These are phyloP conservation scores for Xanthorhoe designata DNA, from an alignment of 2,888 invertebrate genomes.

Conservation along the genomic window DNA sequence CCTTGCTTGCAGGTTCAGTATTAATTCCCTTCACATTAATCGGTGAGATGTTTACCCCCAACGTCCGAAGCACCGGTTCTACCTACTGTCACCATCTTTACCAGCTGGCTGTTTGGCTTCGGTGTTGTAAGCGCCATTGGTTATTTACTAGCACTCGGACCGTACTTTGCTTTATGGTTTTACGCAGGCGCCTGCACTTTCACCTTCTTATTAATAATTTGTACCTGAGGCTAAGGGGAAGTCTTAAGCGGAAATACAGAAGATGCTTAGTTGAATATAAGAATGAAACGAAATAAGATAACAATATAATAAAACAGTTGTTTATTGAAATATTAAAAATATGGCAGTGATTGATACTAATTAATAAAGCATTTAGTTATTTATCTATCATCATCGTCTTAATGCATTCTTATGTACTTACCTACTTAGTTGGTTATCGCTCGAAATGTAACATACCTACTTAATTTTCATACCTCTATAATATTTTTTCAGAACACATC, in stretches of 20 bases:
- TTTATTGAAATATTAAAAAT: too few species aligned
- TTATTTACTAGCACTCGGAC: slow-evolving; percentile 46
- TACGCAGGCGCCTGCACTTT: slow-evolving; percentile 44
- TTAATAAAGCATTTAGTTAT: too few species aligned
- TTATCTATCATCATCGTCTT: too few species aligned
- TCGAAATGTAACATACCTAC: too few species aligned
- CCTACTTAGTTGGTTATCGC: too few species aligned
- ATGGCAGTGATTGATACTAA: too few species aligned
- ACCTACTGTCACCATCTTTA: slow-evolving; percentile 45
- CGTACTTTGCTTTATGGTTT: slow-evolving; percentile 49
- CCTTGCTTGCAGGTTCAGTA: slow-evolving; percentile 51
- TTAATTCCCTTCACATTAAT: slow-evolving; percentile 54
- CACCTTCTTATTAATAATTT: slow-evolving; percentile 50
- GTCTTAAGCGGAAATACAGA: slow-evolving; percentile 52
- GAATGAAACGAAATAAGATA: too few species aligned
- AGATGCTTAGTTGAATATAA: slow-evolving; percentile 45
- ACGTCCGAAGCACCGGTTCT: slow-evolving; percentile 53
- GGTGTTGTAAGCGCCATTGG: slow-evolving; percentile 48
- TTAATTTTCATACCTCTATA: too few species aligned
- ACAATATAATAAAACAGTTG: too few species aligned
- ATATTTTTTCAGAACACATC: too few species aligned
- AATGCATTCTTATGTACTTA: too few species aligned
- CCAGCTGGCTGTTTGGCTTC: slow-evolving; percentile 51
- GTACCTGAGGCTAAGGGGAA: slow-evolving; percentile 61
- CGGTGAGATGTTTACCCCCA: slow-evolving; percentile 58